These are phyloP conservation scores for Oostethus manadensis DNA, from an alignment of 2,113 vertebrate genomes.

Conservation along the genomic window DNA sequence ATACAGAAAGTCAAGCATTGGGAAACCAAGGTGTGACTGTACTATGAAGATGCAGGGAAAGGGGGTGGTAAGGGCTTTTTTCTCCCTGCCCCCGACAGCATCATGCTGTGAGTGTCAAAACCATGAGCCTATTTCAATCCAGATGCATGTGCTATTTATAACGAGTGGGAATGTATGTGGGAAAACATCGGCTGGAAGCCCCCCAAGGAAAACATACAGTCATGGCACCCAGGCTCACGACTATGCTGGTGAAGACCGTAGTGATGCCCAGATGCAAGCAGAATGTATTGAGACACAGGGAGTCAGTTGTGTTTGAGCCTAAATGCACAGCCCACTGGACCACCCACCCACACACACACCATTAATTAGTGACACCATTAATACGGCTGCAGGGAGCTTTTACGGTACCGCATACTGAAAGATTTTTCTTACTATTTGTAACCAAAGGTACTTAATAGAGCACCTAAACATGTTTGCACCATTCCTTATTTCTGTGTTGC, in stretches of 20 bases:
- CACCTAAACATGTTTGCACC: no score
- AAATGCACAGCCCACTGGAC: slow-evolving; percentile 37
- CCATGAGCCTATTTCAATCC: slow-evolving; percentile 53
- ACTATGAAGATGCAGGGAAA: slow-evolving; percentile 12
- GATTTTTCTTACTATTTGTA: no score
- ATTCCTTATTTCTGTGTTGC: no score
- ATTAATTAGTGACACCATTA: neutral
- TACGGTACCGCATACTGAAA: neutral
- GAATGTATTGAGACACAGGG: slow-evolving; percentile 46
- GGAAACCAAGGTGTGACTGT: neutral
- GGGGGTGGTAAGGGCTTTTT: slow-evolving; percentile 18
- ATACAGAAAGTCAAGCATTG: no score
- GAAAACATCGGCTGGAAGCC: slow-evolving; percentile 18
- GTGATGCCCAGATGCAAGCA: slow-evolving; percentile 39
- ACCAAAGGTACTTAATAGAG: no score
- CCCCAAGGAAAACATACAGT: slow-evolving; percentile 13
- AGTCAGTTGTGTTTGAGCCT: slow-evolving; percentile 38
- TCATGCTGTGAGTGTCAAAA: slow-evolving; percentile 65
- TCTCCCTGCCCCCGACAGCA: no score
- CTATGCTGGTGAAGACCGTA: slow-evolving; percentile 7
- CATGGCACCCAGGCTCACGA: slow-evolving; percentile 7
- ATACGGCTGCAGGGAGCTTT: slow-evolving; percentile 9
- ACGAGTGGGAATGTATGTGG: slow-evolving; percentile 6
- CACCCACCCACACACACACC: slow-evolving; percentile 32
- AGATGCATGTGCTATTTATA: slow-evolving; percentile 59